Percentiles rank a stretch among this genome's conserved stretches.
Evolutionary conservation across 2,888 invertebrate species (phyloP).

Genomic region (Dasypogon diadema): DNA sequence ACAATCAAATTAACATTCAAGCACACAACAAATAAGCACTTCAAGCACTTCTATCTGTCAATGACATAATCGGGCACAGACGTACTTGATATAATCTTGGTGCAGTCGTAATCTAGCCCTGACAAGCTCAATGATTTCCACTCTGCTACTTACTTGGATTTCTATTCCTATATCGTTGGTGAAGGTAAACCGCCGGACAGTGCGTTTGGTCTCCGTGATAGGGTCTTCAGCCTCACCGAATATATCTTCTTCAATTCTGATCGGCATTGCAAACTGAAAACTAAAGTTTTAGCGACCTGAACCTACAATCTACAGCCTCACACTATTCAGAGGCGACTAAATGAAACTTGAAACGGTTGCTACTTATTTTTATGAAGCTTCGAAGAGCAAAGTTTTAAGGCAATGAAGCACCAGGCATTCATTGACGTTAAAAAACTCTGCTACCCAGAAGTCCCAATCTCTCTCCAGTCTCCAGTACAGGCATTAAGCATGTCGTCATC

Average conservation of each 20-base stretch:
- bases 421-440: too few species aligned
- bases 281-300: neutral
- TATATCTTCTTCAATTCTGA: neutral
- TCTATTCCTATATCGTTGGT: constrained; percentile 9
- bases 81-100: neutral
- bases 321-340: constrained; percentile 26
- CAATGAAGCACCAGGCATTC: too few species aligned
- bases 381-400: too few species aligned
- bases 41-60: neutral
- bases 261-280: constrained; percentile 5
- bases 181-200: constrained; percentile 22
- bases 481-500: too few species aligned
- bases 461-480: too few species aligned
- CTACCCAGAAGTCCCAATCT: too few species aligned
- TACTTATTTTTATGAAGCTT: neutral
- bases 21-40: neutral
- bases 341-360: neutral
- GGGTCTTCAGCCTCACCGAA: constrained; percentile 36
- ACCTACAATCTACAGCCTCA: neutral
- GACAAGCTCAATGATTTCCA: too few species aligned
- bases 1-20: neutral
- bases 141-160: neutral
- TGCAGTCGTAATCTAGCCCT: neutral
- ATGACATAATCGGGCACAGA: neutral
- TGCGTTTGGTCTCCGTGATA: neutral